phyloP scores from a whole-genome alignment of 1,140 invertebrate species.

The Cyphomyrmex costatus region DNA sequence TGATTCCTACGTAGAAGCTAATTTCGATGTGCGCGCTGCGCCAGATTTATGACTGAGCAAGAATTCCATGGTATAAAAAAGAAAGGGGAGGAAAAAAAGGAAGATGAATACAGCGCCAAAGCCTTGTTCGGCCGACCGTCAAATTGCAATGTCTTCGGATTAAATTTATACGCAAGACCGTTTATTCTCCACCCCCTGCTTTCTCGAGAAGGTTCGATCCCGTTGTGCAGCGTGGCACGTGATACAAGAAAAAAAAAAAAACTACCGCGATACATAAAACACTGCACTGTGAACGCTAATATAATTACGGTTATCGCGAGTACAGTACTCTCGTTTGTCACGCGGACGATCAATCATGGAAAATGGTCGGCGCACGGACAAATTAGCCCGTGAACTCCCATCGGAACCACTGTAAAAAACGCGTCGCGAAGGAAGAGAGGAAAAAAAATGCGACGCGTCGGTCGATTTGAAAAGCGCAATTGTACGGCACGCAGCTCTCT shows the following conservation, averaged over 20 bases:
- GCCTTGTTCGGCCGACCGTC: slow-evolving; percentile 49
- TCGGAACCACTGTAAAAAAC: slow-evolving; percentile 8
- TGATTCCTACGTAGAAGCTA: slow-evolving; percentile 9
- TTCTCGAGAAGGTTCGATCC: neutral
- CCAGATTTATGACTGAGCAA: slow-evolving; percentile 36
- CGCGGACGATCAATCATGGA: slow-evolving; percentile 31
- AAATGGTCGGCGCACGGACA: slow-evolving; percentile 21
- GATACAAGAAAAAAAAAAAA: slow-evolving; percentile 36
- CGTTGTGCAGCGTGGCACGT: neutral
- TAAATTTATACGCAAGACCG: slow-evolving; percentile 66
- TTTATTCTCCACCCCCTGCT: neutral
- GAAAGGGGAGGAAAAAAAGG: neutral
- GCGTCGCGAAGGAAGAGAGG: neutral
- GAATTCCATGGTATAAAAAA: slow-evolving; percentile 9
- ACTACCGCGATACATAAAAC: neutral
- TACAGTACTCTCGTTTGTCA: slow-evolving; percentile 19
- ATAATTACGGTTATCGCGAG: neutral
- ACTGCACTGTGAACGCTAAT: neutral
- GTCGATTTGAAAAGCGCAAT: slow-evolving; percentile 20
- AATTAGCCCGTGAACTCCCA: slow-evolving; percentile 23
- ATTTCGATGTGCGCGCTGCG: slow-evolving; percentile 29
- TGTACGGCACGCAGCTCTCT: slow-evolving; percentile 6
- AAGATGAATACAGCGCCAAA: slow-evolving; percentile 13
- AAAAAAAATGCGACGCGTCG: neutral
- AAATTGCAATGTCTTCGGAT: slow-evolving; percentile 71